Conservation (phyloP, 35 echinoderm and acorn worm species). For the Lytechinus pictus region DNA sequence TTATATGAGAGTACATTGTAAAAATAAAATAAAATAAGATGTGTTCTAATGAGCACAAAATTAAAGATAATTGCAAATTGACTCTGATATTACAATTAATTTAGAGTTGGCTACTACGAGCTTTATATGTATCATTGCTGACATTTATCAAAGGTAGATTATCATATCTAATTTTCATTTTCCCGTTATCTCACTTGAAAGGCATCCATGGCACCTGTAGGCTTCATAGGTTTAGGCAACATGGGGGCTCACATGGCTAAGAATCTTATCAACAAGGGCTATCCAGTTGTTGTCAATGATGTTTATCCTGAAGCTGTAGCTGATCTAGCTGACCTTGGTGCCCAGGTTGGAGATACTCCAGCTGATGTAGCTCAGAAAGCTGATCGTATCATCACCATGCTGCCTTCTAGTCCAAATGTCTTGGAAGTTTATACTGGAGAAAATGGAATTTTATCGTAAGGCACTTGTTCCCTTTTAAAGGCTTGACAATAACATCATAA, state of each 20-base stretch:
- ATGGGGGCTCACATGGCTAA: conserved; percentile 95
- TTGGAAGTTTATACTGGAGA: conserved; percentile 80
- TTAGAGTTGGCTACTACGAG: too few species aligned
- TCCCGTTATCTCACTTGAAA: background rate
- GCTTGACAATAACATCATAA: too few species aligned
- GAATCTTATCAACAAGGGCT: conserved; percentile 88
- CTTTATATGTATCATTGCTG: too few species aligned
- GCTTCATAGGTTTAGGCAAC: conserved; percentile 95
- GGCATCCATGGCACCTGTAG: conserved; percentile 83
- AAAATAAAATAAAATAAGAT: too few species aligned
- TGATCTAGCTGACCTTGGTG: conserved; percentile 85
- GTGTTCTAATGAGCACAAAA: too few species aligned
- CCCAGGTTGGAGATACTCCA: conserved; percentile 75
- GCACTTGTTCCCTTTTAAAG: background rate
- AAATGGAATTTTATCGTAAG: conserved; percentile 83
- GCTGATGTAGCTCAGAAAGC: conserved; percentile 91
- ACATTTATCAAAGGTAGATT: background rate
- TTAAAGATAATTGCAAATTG: background rate
- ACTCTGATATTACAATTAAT: too few species aligned
- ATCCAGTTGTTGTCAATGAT: conserved; percentile 81
- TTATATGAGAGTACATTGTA: too few species aligned
- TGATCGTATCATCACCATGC: conserved; percentile 92
- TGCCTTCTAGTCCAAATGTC: conserved; percentile 96
- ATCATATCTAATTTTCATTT: background rate
- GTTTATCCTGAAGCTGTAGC: conserved; percentile 89